phyloP scores from a whole-genome alignment of 2,113 vertebrate species.

The Typhlomys cinereus region DNA sequence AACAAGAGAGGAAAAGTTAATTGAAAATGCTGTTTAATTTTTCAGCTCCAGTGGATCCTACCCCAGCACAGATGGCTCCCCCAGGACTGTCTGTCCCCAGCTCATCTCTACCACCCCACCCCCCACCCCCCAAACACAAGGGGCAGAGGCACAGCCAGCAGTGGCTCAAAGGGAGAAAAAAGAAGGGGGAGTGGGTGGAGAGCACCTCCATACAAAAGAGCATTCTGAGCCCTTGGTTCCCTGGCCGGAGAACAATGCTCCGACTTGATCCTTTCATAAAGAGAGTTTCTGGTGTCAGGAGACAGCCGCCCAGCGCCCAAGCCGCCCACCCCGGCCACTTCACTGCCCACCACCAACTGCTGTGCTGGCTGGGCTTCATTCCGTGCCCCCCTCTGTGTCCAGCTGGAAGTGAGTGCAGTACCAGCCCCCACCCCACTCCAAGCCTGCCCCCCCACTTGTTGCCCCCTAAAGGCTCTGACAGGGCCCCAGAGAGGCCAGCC shows the following conservation, averaged over 20 bases:
- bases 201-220: conserved; percentile 93
- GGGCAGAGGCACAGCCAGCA: conserved; percentile 88
- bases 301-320: conserved; percentile 90
- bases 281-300: conserved; percentile 93
- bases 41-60: conserved; percentile 91
- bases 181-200: conserved; percentile 58
- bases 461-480: conserved; percentile 81
- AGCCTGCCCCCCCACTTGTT: conserved; percentile 77
- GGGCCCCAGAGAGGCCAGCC: conserved; percentile 81
- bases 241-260: conserved; percentile 90
- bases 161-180: conserved; percentile 87
- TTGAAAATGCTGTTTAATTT: conserved; percentile 91
- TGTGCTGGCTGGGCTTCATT: conserved; percentile 73
- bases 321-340: conserved; percentile 76
- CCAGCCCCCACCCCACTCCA: conserved; percentile 55
- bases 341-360: conserved; percentile 80
- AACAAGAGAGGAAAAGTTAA: conserved; percentile 88
- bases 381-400: conserved; percentile 72
- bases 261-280: conserved; percentile 92
- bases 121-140: conserved; percentile 69
- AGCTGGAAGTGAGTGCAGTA: conserved; percentile 75
- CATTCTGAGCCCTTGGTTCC: conserved; percentile 95
- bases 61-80: conserved; percentile 96
- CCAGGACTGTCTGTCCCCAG: conserved; percentile 90
- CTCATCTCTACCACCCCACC: conserved; percentile 86